These are phyloP conservation scores for Astyanax mexicanus DNA, from an alignment of 2,797 vertebrate species.

Conservation along the genomic window DNA sequence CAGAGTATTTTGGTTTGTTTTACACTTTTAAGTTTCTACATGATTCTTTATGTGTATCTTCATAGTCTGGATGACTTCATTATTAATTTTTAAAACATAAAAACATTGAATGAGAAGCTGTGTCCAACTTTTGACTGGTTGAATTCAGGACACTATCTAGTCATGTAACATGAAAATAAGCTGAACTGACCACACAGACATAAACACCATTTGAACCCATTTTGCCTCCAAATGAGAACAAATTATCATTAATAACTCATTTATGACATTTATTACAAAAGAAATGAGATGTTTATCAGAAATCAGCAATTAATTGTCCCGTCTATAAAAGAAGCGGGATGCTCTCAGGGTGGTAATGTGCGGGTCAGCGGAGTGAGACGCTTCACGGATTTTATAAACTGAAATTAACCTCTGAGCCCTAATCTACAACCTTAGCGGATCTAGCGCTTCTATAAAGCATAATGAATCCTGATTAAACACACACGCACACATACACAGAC, in stretches of 20 bases:
- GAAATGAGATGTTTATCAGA: not conserved
- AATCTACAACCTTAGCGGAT: conserved; percentile 67
- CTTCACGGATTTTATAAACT: conserved; percentile 68
- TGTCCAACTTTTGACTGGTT: too few species aligned
- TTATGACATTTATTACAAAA: not conserved
- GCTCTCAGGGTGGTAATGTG: not conserved
- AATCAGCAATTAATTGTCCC: not conserved
- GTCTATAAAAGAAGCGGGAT: not conserved
- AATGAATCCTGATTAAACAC: conserved; percentile 65
- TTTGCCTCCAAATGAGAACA: not conserved
- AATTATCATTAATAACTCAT: not conserved
- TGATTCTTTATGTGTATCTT: too few species aligned
- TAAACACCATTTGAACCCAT: not conserved
- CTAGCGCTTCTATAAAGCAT: conserved; percentile 70
- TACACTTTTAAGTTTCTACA: too few species aligned
- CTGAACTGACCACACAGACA: too few species aligned
- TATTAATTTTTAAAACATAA: too few species aligned
- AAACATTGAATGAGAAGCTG: too few species aligned
- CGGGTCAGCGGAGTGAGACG: conserved; percentile 54
- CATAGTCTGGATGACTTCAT: too few species aligned
- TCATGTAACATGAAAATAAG: too few species aligned
- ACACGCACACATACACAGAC: conserved; percentile 46
- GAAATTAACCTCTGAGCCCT: conserved; percentile 72
- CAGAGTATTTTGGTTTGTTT: too few species aligned
- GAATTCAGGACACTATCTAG: too few species aligned